These are phyloP conservation scores for Acrocephalus arundinaceus DNA, from an alignment of 2,113 vertebrate species.

Conservation along the genomic window DNA sequence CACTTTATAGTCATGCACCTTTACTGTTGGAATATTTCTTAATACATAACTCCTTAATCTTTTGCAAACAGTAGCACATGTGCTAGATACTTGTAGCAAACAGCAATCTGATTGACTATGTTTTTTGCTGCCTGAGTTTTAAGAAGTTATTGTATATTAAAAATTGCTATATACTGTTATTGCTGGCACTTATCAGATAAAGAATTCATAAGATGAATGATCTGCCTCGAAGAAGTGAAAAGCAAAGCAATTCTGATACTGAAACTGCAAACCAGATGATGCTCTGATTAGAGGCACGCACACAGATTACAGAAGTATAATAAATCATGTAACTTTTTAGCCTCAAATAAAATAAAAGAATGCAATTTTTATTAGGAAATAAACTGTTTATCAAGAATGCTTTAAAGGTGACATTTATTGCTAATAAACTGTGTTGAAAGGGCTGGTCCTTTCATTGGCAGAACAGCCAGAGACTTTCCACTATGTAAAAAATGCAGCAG, in stretches of 20 bases:
- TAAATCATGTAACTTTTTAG: constrained; percentile 15
- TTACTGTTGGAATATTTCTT: neutral
- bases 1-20: neutral
- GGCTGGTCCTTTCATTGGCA: neutral
- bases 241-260: constrained; percentile 44
- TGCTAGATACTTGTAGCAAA: neutral
- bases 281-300: neutral
- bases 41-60: neutral
- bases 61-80: neutral
- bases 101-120: neutral
- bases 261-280: constrained; percentile 56
- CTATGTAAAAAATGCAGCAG: neutral
- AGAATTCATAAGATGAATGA: constrained; percentile 41
- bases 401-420: constrained; percentile 59
- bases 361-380: constrained; percentile 48
- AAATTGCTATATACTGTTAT: constrained; percentile 19
- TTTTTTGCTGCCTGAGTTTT: neutral
- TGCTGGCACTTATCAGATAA: constrained; percentile 38
- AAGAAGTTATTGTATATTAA: constrained; percentile 41
- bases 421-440: constrained; percentile 32
- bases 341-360: constrained; percentile 38
- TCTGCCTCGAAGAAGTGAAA: constrained; percentile 43
- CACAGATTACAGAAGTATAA: neutral
- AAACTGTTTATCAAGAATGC: constrained; percentile 51
- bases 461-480: neutral